These are phyloP conservation scores for Cossypha dichroa DNA, from an alignment of 2,797 vertebrate genomes.

Conservation along the genomic window DNA sequence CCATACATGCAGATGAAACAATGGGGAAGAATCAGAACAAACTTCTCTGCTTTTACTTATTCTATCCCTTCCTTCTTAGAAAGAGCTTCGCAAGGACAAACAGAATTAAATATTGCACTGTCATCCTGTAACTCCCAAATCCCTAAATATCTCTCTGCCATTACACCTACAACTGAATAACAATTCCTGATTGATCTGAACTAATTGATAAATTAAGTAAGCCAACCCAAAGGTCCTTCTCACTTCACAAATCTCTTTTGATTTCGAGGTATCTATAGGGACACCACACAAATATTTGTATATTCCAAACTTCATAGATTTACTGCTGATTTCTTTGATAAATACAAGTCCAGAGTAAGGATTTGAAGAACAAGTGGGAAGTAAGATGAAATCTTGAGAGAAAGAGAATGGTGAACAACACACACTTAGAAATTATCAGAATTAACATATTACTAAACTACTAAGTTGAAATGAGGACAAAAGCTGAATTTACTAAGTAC, in stretches of 20 bases:
- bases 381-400: not conserved
- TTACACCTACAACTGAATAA: not conserved
- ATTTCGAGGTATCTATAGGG: not conserved
- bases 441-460: not conserved
- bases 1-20: not conserved
- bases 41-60: not conserved
- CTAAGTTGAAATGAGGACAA: not conserved
- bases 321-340: not conserved
- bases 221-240: not conserved
- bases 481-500: not conserved
- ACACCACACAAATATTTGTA: not conserved
- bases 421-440: not conserved
- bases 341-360: not conserved
- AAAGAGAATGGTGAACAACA: not conserved
- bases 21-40: not conserved
- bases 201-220: not conserved
- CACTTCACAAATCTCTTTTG: not conserved
- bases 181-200: not conserved
- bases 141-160: not conserved
- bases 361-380: not conserved
- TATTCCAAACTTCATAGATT: not conserved
- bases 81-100: not conserved
- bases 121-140: not conserved
- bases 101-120: not conserved
- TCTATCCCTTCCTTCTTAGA: not conserved